Evolutionary conservation across 37 sponge, comb jelly and placozoan genomes (phyloP).

Genomic region (Ephydatia muelleri): DNA sequence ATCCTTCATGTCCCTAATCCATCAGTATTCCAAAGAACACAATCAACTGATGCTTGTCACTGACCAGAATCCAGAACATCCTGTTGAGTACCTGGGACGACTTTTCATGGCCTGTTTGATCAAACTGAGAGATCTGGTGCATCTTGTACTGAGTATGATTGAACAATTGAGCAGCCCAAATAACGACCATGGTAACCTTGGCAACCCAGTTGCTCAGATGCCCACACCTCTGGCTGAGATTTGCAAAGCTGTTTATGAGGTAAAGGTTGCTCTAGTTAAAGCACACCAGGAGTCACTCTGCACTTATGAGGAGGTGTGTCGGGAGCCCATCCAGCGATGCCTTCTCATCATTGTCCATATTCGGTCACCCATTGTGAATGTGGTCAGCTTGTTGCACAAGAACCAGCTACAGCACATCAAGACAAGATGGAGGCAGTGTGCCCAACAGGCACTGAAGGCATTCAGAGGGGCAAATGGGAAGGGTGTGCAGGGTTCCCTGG

Average conservation of each 20-base stretch:
- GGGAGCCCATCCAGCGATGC: conserved; percentile 80
- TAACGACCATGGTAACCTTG: conserved; percentile 48
- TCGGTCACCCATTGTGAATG: conserved; percentile 56
- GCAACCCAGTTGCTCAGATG: conserved; percentile 15
- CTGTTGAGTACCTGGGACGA: conserved; percentile 69
- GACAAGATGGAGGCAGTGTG: conserved; percentile 39
- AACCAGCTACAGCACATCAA: conserved; percentile 21
- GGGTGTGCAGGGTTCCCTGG: conserved; percentile 4
- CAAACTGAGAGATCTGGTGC: conserved; percentile 76
- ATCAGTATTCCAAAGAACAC: conserved; percentile 55
- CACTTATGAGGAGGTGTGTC: conserved; percentile 89
- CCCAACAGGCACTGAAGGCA: conserved; percentile 22
- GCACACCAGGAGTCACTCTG: conserved; percentile 84
- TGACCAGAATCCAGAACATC: conserved; percentile 70
- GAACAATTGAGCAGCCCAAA: conserved; percentile 45
- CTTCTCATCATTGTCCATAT: conserved; percentile 81
- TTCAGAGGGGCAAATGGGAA: not conserved
- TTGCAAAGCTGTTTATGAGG: conserved; percentile 84
- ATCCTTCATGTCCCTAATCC: conserved; percentile 49
- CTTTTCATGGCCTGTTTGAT: conserved; percentile 82
- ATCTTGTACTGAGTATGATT: conserved; percentile 53
- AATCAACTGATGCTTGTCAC: conserved; percentile 33
- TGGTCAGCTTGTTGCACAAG: conserved; percentile 36
- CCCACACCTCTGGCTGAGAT: conserved; percentile 80
- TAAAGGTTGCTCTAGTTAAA: conserved; percentile 81